Base-by-base conservation (phyloP, 1,140 invertebrate genomes). In the Drosophila santomea region DNA sequence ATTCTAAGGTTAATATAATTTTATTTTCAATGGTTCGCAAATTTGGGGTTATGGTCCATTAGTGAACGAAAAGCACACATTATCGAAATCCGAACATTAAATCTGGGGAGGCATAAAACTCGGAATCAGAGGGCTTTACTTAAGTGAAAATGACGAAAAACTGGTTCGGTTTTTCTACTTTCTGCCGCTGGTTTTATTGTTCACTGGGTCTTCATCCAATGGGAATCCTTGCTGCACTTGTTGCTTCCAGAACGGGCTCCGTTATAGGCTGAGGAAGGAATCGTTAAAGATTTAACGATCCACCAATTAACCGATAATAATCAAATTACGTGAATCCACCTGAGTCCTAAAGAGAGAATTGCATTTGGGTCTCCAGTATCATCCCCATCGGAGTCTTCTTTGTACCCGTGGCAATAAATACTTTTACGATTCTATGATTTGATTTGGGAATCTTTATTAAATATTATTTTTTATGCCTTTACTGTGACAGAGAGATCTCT, bases 401-500 rank as follows among this genome's bases (percentile, higher is more conserved):
- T 28, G 39, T 60, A 72, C 47, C 56, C 58, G 36, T 54, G 60
- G 86, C 60, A 78, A 89, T 91, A 91, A 91, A 91, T 91, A 84
- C 85, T 91, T 91, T 91, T 91, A 91, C 89, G 89, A 91, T 91
- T 91, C 90, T 80, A 90, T 91, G 89, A 91, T 91, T 91, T 88
- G 89, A 91, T 91, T 91, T 91, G 75, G 84, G 75, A 80, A 88
- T 91, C 69, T 82, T 78, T 77, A 79, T 86, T 79, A 75, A 76
- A 79, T 81, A 73, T 78, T 85, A 72, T 47, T 66, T 39, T 56
- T 56, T 48, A 44, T 41, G 23, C 52, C 52, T 36, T 20, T 44
- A 63, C 61, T 57, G 66, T 35, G 67, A 69, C 48, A 55, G 35
- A 8, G 58, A 62, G 71, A 68, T 78, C 66, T 60, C 47, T 50